Conservation (phyloP, 2,888 invertebrate species). For the Eupithecia exiguata region DNA sequence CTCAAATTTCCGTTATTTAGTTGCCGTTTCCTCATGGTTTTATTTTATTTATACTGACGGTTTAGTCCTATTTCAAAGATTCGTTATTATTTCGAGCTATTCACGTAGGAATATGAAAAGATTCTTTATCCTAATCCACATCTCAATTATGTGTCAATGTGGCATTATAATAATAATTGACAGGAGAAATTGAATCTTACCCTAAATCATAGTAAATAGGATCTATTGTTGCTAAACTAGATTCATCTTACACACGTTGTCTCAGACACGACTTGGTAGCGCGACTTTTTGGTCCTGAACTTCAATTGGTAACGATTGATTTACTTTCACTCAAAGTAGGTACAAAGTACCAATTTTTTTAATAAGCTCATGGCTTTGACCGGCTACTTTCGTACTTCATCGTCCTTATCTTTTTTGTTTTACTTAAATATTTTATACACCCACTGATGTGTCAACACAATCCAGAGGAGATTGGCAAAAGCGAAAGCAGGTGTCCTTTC, state of each 20-base stretch:
- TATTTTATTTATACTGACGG: background rate
- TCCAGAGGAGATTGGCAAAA: too few relatives aligned
- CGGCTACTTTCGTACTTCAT: background rate
- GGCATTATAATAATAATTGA: slow-evolving; percentile 33
- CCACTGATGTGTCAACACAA: too few relatives aligned
- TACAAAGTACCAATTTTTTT: background rate
- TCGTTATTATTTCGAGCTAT: background rate
- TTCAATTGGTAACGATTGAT: background rate
- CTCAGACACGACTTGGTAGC: slow-evolving; percentile 14
- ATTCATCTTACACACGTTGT: background rate
- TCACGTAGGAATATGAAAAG: background rate
- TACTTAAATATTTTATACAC: too few relatives aligned
- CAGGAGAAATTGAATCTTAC: slow-evolving; percentile 28
- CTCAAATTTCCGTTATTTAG: too few relatives aligned
- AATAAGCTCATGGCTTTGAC: background rate
- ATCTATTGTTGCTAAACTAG: slow-evolving; percentile 17
- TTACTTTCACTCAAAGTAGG: background rate
- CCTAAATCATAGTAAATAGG: background rate
- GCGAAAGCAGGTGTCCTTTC: background rate
- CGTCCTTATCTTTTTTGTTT: background rate
- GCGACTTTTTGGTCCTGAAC: background rate
- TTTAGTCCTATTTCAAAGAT: background rate
- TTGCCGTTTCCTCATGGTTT: background rate
- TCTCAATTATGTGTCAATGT: slow-evolving; percentile 31
- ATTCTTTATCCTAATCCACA: background rate